A percentile compares a stretch with the other conserved stretches of the same genome.
These are phyloP conservation scores for Pteria penguin DNA, from an alignment of 2,888 invertebrate genomes.

Conservation along the genomic window DNA sequence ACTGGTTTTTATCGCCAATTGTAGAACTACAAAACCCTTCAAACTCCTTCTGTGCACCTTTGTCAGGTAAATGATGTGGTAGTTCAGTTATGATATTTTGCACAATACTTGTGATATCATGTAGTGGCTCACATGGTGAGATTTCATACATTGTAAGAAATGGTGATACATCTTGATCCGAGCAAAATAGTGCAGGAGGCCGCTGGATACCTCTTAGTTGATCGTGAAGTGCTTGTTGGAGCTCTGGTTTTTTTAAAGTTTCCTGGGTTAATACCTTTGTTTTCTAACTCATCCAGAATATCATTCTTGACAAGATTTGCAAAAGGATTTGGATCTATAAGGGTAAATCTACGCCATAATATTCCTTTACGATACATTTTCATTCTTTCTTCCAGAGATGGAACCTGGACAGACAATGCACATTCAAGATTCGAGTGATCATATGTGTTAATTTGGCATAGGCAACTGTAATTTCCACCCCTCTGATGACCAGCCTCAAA, in stretches of 20 bases:
- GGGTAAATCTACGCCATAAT: conserved; percentile 9
- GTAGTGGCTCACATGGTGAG: not conserved
- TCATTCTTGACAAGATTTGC: conserved; percentile 5
- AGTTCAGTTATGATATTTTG: conserved; percentile 15
- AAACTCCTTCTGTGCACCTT: conserved; percentile 10
- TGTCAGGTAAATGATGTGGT: not conserved
- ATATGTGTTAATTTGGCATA: conserved; percentile 2
- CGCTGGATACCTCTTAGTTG: not conserved
- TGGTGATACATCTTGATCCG: not conserved
- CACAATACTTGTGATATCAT: conserved; percentile 1
- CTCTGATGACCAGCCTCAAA: conserved; percentile 36
- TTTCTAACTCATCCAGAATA: not conserved
- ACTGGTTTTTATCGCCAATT: conserved; percentile 15
- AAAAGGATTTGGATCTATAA: not conserved
- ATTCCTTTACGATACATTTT: not conserved
- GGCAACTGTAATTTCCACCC: conserved; percentile 22
- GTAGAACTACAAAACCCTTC: conserved; percentile 3
- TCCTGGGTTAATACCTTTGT: not conserved
- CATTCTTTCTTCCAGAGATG: conserved; percentile 1
- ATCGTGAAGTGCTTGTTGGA: not conserved
- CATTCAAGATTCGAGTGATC: conserved; percentile 13
- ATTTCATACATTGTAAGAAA: not conserved
- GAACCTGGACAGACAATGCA: not conserved
- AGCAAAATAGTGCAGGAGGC: conserved; percentile 5
- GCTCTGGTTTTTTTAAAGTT: not conserved